Evolutionary conservation across 2,888 invertebrate species (phyloP).

Genomic region (Drosophila emarginata): DNA sequence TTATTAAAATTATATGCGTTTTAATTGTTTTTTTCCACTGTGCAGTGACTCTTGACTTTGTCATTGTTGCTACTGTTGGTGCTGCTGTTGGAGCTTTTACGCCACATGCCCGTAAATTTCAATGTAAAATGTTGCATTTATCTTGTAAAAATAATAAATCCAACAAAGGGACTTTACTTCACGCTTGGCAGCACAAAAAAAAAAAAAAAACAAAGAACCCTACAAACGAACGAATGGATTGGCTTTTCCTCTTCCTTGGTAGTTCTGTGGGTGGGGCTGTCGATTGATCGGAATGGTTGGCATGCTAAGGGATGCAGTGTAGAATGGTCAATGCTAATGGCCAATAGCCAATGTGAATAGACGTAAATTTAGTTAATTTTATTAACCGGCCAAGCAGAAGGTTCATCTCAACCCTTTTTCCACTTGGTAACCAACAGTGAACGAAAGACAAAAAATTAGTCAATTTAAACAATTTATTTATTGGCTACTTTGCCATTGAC

Average conservation of each 20-base stretch:
- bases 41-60: conserved; percentile 62
- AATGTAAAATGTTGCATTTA: conserved; percentile 78
- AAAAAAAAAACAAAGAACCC: not conserved
- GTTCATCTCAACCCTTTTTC: conserved; percentile 25
- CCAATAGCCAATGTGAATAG: conserved; percentile 36
- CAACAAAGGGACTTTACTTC: conserved; percentile 67
- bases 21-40: conserved; percentile 46
- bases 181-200: conserved; percentile 63
- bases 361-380: conserved; percentile 71
- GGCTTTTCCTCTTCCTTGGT: conserved; percentile 15
- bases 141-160: conserved; percentile 78
- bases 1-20: not conserved
- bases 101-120: conserved; percentile 71
- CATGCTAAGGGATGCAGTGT: not conserved
- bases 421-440: not conserved
- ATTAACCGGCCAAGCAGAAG: conserved; percentile 53
- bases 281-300: not conserved
- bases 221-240: conserved; percentile 23
- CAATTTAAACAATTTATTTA: conserved; percentile 83
- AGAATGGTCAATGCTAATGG: conserved; percentile 55
- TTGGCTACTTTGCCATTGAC: conserved; percentile 82
- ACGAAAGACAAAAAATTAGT: conserved; percentile 41
- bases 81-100: conserved; percentile 38
- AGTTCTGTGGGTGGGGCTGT: not conserved
- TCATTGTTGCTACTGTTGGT: conserved; percentile 32